Conservation (phyloP, 2,113 vertebrate genomes). For the Pachyramphus minor region DNA sequence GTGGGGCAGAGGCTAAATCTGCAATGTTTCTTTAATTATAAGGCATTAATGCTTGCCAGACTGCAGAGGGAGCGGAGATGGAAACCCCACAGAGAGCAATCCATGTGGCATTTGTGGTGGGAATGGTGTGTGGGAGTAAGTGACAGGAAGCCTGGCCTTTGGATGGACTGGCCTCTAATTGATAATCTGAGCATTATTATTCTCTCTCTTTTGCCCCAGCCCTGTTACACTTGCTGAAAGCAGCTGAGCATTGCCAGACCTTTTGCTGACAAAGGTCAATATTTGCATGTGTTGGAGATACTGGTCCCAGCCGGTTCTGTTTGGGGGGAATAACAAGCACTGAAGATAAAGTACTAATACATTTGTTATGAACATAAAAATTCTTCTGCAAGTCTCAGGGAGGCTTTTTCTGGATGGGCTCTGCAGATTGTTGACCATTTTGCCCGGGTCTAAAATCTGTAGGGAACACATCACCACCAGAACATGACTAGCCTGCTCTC, state of each 20-base stretch:
- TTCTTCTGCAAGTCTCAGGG: neutral
- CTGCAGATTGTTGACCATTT: neutral
- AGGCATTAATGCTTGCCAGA: neutral
- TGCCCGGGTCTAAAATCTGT: neutral
- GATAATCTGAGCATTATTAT: neutral
- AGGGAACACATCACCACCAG: neutral
- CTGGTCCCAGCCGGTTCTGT: neutral
- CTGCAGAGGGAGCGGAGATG: neutral
- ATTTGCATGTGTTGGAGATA: neutral
- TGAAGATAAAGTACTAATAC: conserved; percentile 3
- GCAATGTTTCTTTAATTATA: neutral
- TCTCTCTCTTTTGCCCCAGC: neutral
- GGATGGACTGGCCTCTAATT: neutral
- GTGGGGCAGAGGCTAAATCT: neutral
- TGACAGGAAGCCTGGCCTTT: neutral
- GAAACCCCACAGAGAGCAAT: fast-evolving
- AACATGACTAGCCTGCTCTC: neutral
- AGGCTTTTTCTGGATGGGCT: neutral
- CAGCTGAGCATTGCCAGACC: neutral
- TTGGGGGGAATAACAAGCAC: conserved; percentile 6
- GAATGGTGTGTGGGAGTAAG: neutral
- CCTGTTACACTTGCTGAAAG: neutral
- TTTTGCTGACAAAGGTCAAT: neutral
- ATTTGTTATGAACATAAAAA: neutral
- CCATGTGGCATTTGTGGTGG: neutral